phyloP scores from a whole-genome alignment of 2,888 invertebrate genomes.

The Drosophila ustulata region DNA sequence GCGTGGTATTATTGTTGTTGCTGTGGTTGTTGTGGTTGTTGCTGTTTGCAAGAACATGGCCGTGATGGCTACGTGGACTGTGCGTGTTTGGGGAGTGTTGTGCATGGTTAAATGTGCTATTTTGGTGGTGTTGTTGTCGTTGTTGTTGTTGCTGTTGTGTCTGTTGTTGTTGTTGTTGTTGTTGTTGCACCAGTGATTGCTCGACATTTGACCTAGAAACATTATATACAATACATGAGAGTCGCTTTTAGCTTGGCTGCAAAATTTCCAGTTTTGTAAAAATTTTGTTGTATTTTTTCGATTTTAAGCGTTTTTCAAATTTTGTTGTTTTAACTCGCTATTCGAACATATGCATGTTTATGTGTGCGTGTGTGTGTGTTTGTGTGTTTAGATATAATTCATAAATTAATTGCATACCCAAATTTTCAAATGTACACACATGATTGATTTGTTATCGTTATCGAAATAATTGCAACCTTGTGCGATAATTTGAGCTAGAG shows the following conservation, averaged over 20 bases:
- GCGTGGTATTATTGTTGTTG: slow-evolving; percentile 33
- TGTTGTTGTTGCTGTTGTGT: slow-evolving; percentile 66
- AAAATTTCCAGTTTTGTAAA: slow-evolving; percentile 50
- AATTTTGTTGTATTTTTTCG: slow-evolving; percentile 19
- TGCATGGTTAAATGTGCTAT: slow-evolving; percentile 65
- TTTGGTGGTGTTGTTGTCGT: slow-evolving; percentile 67
- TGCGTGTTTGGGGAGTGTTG: slow-evolving; percentile 63
- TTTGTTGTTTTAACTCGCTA: slow-evolving; percentile 53
- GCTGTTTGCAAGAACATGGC: slow-evolving; percentile 65
- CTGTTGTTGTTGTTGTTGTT: slow-evolving; percentile 66
- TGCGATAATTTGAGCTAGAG: background rate
- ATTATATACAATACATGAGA: slow-evolving; percentile 85
- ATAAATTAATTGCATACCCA: slow-evolving; percentile 18
- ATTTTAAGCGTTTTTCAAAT: slow-evolving; percentile 62
- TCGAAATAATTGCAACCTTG: slow-evolving; percentile 17
- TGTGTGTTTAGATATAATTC: background rate
- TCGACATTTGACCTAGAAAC: slow-evolving; percentile 86
- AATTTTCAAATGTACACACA: slow-evolving; percentile 4
- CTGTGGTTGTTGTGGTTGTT: slow-evolving; percentile 30
- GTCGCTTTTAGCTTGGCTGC: slow-evolving; percentile 65
- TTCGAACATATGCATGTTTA: slow-evolving; percentile 7
- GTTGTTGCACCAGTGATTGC: slow-evolving; percentile 84
- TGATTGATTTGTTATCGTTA: slow-evolving; percentile 11
- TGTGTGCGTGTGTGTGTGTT: background rate
- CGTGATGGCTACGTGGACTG: slow-evolving; percentile 65